Conservation (phyloP, 2,113 vertebrate species). For the Pelodiscus sinensis region DNA sequence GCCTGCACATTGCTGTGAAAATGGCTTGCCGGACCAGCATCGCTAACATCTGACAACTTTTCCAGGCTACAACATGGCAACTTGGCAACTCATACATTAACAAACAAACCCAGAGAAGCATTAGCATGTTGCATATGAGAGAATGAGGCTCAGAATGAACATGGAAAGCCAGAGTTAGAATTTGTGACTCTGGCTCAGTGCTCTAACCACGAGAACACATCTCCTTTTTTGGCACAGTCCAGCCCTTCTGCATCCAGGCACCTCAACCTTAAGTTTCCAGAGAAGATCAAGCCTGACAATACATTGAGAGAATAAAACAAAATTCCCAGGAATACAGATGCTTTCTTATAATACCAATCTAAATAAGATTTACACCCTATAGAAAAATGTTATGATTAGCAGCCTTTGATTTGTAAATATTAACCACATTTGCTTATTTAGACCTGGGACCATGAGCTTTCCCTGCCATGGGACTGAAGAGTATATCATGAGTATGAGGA, state of each 20-base stretch:
- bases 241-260: neutral
- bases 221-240: neutral
- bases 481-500: neutral
- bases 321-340: neutral
- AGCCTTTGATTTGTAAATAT: conserved; percentile 2
- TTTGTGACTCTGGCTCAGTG: accelerated
- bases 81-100: neutral
- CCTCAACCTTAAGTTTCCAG: accelerated
- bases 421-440: neutral
- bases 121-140: neutral
- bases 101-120: neutral
- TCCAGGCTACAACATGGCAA: neutral
- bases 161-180: neutral
- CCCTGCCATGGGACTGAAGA: conserved; percentile 1
- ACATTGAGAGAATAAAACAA: accelerated
- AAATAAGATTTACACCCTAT: neutral
- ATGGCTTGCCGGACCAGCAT: neutral
- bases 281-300: neutral
- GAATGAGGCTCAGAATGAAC: neutral
- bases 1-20: neutral
- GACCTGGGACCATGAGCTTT: neutral
- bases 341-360: neutral
- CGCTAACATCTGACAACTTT: conserved; percentile 5
- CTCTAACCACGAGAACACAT: neutral
- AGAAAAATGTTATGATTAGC: neutral